Evolutionary conservation across 2,797 vertebrate species (phyloP).

Genomic region (Tamandua tetradactyla): DNA sequence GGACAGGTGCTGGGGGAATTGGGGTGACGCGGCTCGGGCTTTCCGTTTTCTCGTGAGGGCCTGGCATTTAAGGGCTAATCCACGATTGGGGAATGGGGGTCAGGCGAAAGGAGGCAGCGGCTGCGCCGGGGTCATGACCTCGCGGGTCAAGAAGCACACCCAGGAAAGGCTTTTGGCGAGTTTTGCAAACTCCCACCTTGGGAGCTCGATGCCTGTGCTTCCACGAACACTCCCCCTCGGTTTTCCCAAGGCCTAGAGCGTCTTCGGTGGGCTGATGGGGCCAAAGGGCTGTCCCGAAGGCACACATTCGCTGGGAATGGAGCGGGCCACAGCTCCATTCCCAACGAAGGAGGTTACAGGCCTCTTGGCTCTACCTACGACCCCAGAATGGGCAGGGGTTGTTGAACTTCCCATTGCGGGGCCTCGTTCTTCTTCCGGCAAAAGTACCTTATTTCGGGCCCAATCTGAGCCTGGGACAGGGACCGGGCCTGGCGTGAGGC

Average conservation of each 20-base stretch:
- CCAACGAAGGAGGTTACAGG: neutral
- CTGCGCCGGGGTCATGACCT: conserved; percentile 91
- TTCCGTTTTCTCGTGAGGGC: neutral
- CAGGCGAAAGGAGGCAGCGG: conserved; percentile 56
- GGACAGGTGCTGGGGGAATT: neutral
- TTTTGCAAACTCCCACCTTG: neutral
- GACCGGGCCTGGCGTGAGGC: conserved; percentile 64
- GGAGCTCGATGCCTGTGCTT: neutral
- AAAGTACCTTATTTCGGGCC: neutral
- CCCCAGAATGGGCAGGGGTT: neutral
- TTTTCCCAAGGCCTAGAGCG: neutral
- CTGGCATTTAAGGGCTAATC: conserved; percentile 10
- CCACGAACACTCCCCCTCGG: neutral
- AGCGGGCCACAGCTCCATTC: neutral
- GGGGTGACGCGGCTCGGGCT: neutral
- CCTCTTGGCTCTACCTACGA: neutral
- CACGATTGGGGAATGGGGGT: neutral
- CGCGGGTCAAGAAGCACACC: conserved; percentile 90
- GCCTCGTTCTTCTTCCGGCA: neutral
- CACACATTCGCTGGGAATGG: too few relatives aligned
- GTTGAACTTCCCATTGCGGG: neutral
- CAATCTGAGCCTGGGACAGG: neutral
- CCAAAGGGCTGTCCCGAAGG: neutral
- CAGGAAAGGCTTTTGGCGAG: conserved; percentile 82
- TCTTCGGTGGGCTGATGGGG: neutral